Percentiles rank a stretch among this genome's conserved stretches.
These are phyloP conservation scores for Caenorhabditis wallacei DNA, from an alignment of 2,888 invertebrate species.

Conservation along the genomic window DNA sequence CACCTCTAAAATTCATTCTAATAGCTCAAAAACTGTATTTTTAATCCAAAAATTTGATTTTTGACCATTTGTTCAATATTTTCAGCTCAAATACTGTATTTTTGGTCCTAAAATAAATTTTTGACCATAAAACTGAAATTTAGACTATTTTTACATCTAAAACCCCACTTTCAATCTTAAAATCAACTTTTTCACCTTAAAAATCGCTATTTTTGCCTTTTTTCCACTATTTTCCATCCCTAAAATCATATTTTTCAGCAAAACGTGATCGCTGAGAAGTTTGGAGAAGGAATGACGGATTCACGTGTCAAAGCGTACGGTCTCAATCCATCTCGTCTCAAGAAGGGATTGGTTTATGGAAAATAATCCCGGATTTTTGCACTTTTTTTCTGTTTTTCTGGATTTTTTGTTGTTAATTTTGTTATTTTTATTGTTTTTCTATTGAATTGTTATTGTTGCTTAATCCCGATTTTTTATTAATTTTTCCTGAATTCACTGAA, in stretches of 20 bases:
- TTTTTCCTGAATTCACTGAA: not conserved
- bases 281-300: slow-evolving; percentile 84
- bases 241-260: slow-evolving; percentile 58
- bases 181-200: too few species aligned
- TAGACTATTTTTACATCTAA: too few species aligned
- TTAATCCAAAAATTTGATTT: too few species aligned
- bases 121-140: too few species aligned
- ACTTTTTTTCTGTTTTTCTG: slow-evolving; percentile 21
- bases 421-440: slow-evolving; percentile 19
- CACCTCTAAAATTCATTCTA: too few species aligned
- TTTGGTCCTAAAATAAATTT: too few species aligned
- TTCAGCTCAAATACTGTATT: too few species aligned
- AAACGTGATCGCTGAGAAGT: slow-evolving; percentile 53
- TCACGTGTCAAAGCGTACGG: slow-evolving; percentile 93
- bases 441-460: slow-evolving; percentile 16
- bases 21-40: too few species aligned
- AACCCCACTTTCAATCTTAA: too few species aligned
- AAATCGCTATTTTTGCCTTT: too few species aligned
- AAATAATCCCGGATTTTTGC: slow-evolving; percentile 22
- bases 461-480: not conserved
- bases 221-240: not conserved
- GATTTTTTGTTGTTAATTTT: too few species aligned
- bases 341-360: slow-evolving; percentile 86
- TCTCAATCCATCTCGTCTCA: slow-evolving; percentile 92
- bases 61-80: too few species aligned